Evolutionary conservation across 2,797 vertebrate genomes (phyloP).

Genomic region (Tragelaphus eurycerus): DNA sequence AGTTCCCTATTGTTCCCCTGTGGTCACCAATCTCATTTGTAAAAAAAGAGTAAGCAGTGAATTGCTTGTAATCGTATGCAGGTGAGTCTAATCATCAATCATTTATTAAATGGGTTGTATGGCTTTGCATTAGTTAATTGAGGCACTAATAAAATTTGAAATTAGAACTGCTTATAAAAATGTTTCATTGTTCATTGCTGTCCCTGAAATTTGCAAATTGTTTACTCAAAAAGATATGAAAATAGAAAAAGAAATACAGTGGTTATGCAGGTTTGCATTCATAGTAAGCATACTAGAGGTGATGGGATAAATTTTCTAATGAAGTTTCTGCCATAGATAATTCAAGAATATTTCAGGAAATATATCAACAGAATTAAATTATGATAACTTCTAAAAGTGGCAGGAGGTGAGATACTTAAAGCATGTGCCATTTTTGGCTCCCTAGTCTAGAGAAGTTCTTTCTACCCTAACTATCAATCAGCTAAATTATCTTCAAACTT

Average conservation of each 20-base stretch:
- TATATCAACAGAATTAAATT: not conserved
- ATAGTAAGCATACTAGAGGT: not conserved
- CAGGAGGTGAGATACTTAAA: constrained; percentile 39
- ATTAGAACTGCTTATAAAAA: not conserved
- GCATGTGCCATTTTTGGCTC: constrained; percentile 36
- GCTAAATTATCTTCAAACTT: constrained; percentile 47
- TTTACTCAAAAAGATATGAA: not conserved
- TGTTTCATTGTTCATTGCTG: not conserved
- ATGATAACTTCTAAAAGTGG: not conserved
- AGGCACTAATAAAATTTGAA: not conserved
- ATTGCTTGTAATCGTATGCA: not conserved
- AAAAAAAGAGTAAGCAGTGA: not conserved
- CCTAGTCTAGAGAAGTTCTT: constrained; percentile 28
- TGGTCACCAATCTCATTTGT: not conserved
- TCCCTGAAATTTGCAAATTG: not conserved
- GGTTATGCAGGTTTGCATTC: not conserved
- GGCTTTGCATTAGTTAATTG: not conserved
- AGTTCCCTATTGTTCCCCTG: not conserved
- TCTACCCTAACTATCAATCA: constrained; percentile 21
- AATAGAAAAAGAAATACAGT: not conserved
- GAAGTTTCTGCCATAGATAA: not conserved
- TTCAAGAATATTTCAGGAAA: not conserved
- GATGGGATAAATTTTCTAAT: not conserved
- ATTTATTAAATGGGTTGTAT: not conserved
- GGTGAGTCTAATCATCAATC: not conserved